A percentile compares a stretch with the other conserved stretches of the same genome.
Conservation (phyloP, 2,113 vertebrate species). For the Phasianus colchicus region DNA sequence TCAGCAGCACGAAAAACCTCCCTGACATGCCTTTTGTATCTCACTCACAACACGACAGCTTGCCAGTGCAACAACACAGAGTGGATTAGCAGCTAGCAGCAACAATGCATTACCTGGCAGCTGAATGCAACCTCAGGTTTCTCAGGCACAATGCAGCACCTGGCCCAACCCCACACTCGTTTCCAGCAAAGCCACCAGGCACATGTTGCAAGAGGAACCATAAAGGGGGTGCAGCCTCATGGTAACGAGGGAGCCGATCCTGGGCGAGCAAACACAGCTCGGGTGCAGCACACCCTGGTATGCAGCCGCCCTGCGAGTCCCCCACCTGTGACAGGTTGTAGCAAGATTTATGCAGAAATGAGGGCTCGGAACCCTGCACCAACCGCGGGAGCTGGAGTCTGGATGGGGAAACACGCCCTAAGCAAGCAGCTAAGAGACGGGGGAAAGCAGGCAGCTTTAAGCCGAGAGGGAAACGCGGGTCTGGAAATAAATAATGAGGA, state of each 20-base stretch:
- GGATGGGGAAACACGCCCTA: no score
- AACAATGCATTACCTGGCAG: background rate
- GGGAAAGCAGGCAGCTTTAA: background rate
- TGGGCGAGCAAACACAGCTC: background rate
- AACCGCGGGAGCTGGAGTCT: no score
- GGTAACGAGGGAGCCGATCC: background rate
- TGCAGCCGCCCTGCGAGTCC: no score
- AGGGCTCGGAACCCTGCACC: background rate
- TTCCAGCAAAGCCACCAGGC: background rate
- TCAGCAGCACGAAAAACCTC: background rate
- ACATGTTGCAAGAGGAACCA: background rate
- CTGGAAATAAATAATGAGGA: background rate
- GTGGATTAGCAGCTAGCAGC: constrained; percentile 5
- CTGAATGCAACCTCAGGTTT: background rate
- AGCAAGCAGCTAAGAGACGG: no score
- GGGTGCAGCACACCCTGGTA: background rate
- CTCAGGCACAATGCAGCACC: background rate
- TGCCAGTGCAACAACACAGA: background rate
- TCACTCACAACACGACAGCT: background rate
- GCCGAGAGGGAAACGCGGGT: no score
- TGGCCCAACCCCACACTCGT: background rate
- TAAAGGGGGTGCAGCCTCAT: background rate
- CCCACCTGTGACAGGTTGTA: background rate
- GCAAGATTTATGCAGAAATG: background rate
- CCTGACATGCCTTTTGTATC: background rate